Percentiles rank a stretch among this genome's conserved stretches.
Conservation (phyloP, 2,797 vertebrate genomes). For the Ctenopoma multispine region DNA sequence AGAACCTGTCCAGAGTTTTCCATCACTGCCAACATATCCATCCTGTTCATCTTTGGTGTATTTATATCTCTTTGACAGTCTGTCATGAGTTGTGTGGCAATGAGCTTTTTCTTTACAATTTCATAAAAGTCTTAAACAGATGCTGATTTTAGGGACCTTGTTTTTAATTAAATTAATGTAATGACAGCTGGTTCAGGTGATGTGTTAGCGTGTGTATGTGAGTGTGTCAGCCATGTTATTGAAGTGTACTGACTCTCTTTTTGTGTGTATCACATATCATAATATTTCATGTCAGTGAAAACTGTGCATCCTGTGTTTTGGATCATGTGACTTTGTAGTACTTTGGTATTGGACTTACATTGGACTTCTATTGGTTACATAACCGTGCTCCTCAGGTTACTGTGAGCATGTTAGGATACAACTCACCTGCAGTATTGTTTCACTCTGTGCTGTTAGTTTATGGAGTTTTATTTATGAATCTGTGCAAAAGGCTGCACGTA, state of each 20-base stretch:
- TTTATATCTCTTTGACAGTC: constrained; percentile 38
- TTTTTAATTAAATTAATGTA: no score
- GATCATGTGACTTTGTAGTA: constrained; percentile 11
- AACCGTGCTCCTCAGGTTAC: constrained; percentile 7
- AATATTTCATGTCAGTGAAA: constrained; percentile 31
- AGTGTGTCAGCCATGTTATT: constrained; percentile 16
- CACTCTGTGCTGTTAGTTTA: background rate
- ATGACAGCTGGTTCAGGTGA: no score
- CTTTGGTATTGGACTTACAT: constrained; percentile 2
- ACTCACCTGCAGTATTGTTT: background rate
- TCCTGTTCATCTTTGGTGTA: constrained; percentile 32
- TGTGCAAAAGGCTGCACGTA: background rate
- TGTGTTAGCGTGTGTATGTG: background rate
- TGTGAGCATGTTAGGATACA: background rate
- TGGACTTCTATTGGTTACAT: no score
- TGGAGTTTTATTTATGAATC: background rate
- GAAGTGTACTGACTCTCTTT: constrained; percentile 7
- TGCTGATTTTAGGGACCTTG: no score
- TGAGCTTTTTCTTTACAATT: background rate
- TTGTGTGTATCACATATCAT: constrained; percentile 21
- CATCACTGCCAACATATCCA: constrained; percentile 25
- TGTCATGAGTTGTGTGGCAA: constrained; percentile 1
- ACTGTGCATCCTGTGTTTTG: constrained; percentile 15
- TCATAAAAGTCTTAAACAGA: background rate
- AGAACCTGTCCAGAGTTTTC: constrained; percentile 34